Evolutionary conservation across 2,888 invertebrate species (phyloP).

Genomic region (Cephus rjabovi): DNA sequence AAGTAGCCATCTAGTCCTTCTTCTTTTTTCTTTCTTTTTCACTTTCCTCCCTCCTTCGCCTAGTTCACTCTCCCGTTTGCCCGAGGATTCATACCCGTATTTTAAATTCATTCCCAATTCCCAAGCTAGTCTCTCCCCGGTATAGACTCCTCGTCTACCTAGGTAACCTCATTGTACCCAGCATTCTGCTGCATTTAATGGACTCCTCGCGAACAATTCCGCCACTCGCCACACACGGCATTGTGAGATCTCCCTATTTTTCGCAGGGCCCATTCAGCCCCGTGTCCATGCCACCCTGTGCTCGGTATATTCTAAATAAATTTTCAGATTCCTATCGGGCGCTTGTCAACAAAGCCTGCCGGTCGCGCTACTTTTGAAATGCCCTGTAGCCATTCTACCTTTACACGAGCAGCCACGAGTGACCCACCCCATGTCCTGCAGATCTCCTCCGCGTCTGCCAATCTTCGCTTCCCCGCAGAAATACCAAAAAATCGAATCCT

Average conservation of each 20-base stretch:
- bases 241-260: slow-evolving; percentile 19
- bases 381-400: no score
- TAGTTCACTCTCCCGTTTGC: slow-evolving; percentile 9
- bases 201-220: slow-evolving; percentile 44
- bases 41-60: slow-evolving; percentile 21
- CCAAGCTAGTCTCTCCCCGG: slow-evolving; percentile 32
- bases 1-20: slow-evolving; percentile 57
- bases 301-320: not conserved
- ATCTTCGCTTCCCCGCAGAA: no score
- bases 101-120: slow-evolving; percentile 44
- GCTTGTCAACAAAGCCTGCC: not conserved
- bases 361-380: no score
- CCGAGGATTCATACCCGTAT: slow-evolving; percentile 27
- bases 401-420: no score
- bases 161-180: slow-evolving; percentile 35
- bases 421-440: no score
- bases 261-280: slow-evolving; percentile 5
- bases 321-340: not conserved
- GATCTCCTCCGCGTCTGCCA: no score
- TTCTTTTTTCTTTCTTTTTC: slow-evolving; percentile 28
- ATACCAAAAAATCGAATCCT: no score
- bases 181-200: slow-evolving; percentile 41
- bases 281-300: not conserved
- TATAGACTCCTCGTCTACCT: slow-evolving; percentile 9
- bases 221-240: slow-evolving; percentile 36